Conservation (phyloP, 2,113 vertebrate species). For the Okapia johnstoni region DNA sequence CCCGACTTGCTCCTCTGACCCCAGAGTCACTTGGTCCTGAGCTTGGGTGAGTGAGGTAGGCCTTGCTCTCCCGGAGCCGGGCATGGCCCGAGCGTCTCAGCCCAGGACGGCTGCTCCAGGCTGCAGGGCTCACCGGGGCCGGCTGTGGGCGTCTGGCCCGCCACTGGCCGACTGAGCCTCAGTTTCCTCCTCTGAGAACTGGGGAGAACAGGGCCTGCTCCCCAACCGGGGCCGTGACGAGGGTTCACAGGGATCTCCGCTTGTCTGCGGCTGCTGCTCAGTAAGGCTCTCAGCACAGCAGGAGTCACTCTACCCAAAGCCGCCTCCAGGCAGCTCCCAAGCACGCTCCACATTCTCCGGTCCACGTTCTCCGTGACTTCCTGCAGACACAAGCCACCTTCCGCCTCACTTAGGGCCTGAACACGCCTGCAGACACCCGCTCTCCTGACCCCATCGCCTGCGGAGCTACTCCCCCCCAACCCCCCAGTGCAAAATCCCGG, state of each 20-base stretch:
- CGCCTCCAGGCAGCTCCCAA: neutral
- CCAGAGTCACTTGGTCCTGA: rapidly evolving
- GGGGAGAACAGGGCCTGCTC: neutral
- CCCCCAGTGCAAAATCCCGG: rapidly evolving
- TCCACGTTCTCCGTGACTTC: neutral
- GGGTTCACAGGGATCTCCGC: rapidly evolving
- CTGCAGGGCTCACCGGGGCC: rapidly evolving
- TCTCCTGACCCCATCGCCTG: neutral
- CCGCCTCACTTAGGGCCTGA: neutral
- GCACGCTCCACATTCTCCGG: too few relatives aligned
- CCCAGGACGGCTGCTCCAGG: rapidly evolving
- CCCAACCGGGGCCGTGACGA: neutral
- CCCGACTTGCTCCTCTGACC: neutral
- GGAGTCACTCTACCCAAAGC: rapidly evolving
- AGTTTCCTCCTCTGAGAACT: neutral
- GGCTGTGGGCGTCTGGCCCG: rapidly evolving
- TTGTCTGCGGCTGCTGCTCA: rapidly evolving
- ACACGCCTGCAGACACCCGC: neutral
- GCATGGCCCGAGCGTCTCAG: rapidly evolving
- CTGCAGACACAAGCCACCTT: neutral
- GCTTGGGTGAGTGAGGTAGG: rapidly evolving
- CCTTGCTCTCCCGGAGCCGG: rapidly evolving
- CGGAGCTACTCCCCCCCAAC: neutral
- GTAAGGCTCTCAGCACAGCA: neutral
- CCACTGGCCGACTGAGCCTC: neutral